Conservation (phyloP, 1,140 invertebrate genomes). For the Carcinoscorpius rotundicauda region DNA sequence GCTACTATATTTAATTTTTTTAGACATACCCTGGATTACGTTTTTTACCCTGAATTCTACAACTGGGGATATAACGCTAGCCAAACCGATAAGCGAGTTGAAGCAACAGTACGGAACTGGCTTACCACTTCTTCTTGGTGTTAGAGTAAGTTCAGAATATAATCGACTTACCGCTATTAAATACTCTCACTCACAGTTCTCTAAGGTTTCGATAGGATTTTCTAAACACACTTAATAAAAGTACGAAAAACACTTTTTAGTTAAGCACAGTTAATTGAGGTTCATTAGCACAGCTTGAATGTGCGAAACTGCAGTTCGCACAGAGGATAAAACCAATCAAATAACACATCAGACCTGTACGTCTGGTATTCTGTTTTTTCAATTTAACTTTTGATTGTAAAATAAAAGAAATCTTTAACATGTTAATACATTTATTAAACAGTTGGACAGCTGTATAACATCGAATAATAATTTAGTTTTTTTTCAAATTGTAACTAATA, state of each 20-base stretch:
- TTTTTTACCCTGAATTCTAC: not conserved
- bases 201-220: slow-evolving; percentile 26
- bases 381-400: not conserved
- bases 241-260: slow-evolving; percentile 15
- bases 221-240: no score
- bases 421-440: not conserved
- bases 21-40: not conserved
- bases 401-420: not conserved
- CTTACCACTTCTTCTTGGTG: not conserved
- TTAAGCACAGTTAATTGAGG: slow-evolving; percentile 25
- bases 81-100: slow-evolving; percentile 41
- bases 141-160: not conserved
- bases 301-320: slow-evolving; percentile 14
- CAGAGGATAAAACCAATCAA: slow-evolving; percentile 17
- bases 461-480: slow-evolving; percentile 1
- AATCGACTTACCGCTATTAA: not conserved
- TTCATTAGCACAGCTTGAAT: slow-evolving; percentile 21
- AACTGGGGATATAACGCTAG: slow-evolving; percentile 49
- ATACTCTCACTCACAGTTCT: slow-evolving; percentile 1
- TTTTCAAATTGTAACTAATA: slow-evolving; percentile 1
- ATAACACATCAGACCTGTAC: not conserved
- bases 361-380: not conserved
- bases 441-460: no score
- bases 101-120: not conserved
- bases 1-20: not conserved